Base-by-base conservation (phyloP, 1,140 invertebrate species). In the Nomia melanderi region DNA sequence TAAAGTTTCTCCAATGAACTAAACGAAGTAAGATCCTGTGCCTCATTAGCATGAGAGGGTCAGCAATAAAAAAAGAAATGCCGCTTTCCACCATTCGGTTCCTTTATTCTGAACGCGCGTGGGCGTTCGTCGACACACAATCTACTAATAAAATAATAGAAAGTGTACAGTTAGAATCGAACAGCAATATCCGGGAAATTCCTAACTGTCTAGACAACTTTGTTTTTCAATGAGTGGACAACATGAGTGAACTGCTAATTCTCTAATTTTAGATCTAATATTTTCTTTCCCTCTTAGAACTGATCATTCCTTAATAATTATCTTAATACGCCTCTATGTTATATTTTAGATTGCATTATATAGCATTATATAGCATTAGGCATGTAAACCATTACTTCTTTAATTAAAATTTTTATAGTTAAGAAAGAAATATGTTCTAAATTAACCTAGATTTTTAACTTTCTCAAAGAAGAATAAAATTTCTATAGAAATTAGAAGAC, bases 141-240 rank as follows among this genome's bases (percentile, higher is more conserved):
- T 53, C 41, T 25, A 57, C 72, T 59, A 73, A 66, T 67, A 39
- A 12, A 25, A 14, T 53, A 12, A 54, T 77, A 60, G 74, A 77
- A 77, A 77, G 74, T n/a, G 25, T 14, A 23, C 0, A 31, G 50
- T 25, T 41, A 31, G 25, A 41, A 70, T 67, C 20, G 33, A 44
- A 5, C 1, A 25, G 2, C 50, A 31, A 56, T 62, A 74, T 74
- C 72, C 47, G 20, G 50, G 72, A 66, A 74, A 65, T 56, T 54
- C 6, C 7, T 31, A 23, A 12, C 11, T 9, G 31, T 1, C 31
- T n/a, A 27, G 44, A 14, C 9, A 33, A 63, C 31, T 5, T 23
- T 72, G 3, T 36, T 17, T 29, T 33, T 25, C 31, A 0, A n/a
- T 29, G 11, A 14, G 5, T 20, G 33, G 8, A 7, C 47, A n/a